Conservation (phyloP, 2,113 vertebrate species). For the Tragelaphus imberbis region DNA sequence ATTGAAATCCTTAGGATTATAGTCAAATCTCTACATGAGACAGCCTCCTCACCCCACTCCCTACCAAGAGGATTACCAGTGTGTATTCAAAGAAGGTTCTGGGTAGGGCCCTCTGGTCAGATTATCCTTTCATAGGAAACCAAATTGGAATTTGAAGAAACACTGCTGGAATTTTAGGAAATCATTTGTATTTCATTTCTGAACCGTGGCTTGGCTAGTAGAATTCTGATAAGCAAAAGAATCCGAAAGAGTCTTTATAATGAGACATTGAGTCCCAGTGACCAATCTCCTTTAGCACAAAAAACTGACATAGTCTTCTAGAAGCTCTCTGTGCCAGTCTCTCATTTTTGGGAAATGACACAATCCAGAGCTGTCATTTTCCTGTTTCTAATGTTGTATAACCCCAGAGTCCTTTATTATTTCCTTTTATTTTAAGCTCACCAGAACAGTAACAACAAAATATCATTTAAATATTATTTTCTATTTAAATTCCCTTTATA, state of each 20-base stretch:
- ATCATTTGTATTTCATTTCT: constrained; percentile 52
- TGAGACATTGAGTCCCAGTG: not conserved
- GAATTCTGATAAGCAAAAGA: constrained; percentile 54
- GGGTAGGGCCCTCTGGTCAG: not conserved
- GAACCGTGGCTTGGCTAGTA: not conserved
- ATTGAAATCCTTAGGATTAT: constrained; percentile 25
- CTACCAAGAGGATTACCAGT: constrained; percentile 18
- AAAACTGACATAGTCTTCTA: not conserved
- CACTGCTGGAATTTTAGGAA: constrained; percentile 30
- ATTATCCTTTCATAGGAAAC: not conserved
- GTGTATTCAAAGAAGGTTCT: constrained; percentile 15
- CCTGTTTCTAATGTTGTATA: constrained; percentile 2
- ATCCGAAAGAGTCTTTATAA: constrained; percentile 19
- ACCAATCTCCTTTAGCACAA: not conserved
- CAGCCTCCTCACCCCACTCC: not conserved
- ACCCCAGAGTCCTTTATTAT: constrained; percentile 19
- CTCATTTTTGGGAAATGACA: constrained; percentile 11
- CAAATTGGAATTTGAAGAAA: constrained; percentile 50
- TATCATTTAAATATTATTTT: constrained; percentile 28
- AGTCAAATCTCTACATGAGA: not conserved
- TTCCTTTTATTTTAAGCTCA: constrained; percentile 33
- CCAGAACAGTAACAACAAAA: not conserved
- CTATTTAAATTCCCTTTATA: constrained; percentile 36
- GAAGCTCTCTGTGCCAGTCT: constrained; percentile 22
- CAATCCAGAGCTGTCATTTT: constrained; percentile 7